Base-by-base conservation (phyloP, 2,113 vertebrate genomes). In the Mormoops blainvillei region DNA sequence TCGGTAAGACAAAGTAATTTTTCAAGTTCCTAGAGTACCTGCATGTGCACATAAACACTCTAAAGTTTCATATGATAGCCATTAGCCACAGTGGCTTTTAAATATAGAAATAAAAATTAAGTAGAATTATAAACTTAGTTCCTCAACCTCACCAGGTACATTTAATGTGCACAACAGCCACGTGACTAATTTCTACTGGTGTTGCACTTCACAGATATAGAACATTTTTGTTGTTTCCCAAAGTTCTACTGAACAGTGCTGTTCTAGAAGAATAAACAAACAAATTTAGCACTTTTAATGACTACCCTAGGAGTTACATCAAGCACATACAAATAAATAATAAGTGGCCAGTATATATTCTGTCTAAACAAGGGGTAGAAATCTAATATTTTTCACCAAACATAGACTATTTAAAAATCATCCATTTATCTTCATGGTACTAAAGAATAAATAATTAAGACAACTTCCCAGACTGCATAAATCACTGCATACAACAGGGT, bases 321-420 rank as follows among this genome's bases (percentile, higher is more conserved):
- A 96, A 90, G 26, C 65, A 65, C 31, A 78, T 16, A 91, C 36
- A 3, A 86, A 48, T 68, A 91, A 87, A 86, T 94, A 95, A 93
- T 82, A 94, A 84, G 20, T 13, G 50, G 10, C 77, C 94, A 52
- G 24, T 74, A 77, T 24, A 31, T 68, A 33, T 36, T 78, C 38
- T 95, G 2, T 54, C 14, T 95, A 94, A 97, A 91, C 54, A 90
- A 94, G 22, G 48, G 48, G 50, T 28, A 86, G 7, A 54, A 93
- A 58, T 92, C 33, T 41, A 88, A 22, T 24, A 87, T 83, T 76
- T 67, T 50, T 82, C 54, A 58, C n/a, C 36, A 87, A 85, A 54
- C 10, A 43, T 11, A 89, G 73, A 28, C 13, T 11, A 85, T 43
- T 96, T 93, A 65, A 93, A 96, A 96, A 54, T 24, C 33, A 54